Conservation (phyloP, 2,888 invertebrate genomes). For the Hirtodrosophila duncani region DNA sequence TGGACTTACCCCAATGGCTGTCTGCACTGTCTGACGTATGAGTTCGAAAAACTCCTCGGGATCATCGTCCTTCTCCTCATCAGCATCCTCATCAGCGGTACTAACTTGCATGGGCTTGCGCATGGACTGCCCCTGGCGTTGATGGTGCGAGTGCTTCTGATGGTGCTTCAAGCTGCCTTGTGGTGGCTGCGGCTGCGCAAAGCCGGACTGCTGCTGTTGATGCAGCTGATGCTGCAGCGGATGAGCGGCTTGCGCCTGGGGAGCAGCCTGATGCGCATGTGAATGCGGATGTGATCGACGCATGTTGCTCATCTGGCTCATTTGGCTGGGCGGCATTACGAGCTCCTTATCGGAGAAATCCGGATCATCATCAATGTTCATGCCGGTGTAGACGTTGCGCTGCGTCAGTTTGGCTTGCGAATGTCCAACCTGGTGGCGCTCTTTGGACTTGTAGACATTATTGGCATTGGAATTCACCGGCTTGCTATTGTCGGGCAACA, state of each 20-base stretch:
- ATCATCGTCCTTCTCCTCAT: conserved; percentile 66
- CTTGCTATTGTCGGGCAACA: conserved; percentile 16
- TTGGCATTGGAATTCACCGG: conserved; percentile 1
- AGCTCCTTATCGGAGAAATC: conserved; percentile 47
- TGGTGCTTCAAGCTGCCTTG: no score
- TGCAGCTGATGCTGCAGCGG: conserved; percentile 8
- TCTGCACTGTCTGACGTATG: conserved; percentile 72
- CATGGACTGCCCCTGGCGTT: conserved; percentile 6
- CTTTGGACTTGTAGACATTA: conserved; percentile 11
- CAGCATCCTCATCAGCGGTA: conserved; percentile 25
- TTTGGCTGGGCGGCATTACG: conserved; percentile 7
- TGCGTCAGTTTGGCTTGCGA: conserved; percentile 32
- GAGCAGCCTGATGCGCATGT: conserved; percentile 18
- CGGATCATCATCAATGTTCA: conserved; percentile 15
- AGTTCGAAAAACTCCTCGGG: conserved; percentile 75
- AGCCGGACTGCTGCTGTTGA: neutral
- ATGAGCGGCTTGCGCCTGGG: neutral
- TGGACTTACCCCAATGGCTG: conserved; percentile 69
- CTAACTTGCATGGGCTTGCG: conserved; percentile 22
- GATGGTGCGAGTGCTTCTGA: conserved; percentile 24
- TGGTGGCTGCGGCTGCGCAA: conserved; percentile 18
- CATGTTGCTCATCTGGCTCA: neutral
- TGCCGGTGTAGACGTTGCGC: conserved; percentile 23
- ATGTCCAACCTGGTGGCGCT: conserved; percentile 12
- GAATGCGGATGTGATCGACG: conserved; percentile 19